Conservation (phyloP, 2,888 invertebrate species). For the Cerastis rubricosa region DNA sequence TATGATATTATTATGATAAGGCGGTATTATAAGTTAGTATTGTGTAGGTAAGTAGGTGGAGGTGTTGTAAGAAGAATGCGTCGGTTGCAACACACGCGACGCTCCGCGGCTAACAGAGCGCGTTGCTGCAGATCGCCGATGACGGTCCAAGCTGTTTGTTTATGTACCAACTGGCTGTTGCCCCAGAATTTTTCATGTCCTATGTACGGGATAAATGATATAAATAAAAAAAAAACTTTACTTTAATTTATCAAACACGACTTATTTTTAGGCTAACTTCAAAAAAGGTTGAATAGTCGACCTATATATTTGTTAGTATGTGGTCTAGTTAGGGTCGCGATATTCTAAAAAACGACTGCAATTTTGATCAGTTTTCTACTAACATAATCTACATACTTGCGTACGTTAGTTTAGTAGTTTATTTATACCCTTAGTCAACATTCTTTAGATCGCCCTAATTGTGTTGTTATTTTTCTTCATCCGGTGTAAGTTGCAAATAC, state of each 20-base stretch:
- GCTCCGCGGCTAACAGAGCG: slow-evolving; percentile 54
- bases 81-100: slow-evolving; percentile 70
- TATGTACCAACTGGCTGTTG: slow-evolving; percentile 40
- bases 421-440: neutral
- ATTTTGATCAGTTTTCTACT: neutral
- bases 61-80: slow-evolving; percentile 75
- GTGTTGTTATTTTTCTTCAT: slow-evolving; percentile 22
- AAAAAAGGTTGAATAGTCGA: neutral
- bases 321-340: neutral
- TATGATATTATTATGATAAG: slow-evolving; percentile 50
- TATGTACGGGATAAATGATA: neutral
- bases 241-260: neutral
- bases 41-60: slow-evolving; percentile 59
- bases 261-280: neutral
- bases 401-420: neutral
- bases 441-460: slow-evolving; percentile 11
- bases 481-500: slow-evolving; percentile 25
- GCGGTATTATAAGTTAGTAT: slow-evolving; percentile 51
- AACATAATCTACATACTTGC: neutral
- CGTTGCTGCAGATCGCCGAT: slow-evolving; percentile 56
- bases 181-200: slow-evolving; percentile 22
- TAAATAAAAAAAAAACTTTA: neutral
- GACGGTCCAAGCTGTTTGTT: slow-evolving; percentile 55
- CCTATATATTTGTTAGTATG: neutral
- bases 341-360: neutral